Conservation (phyloP, 2,797 vertebrate genomes). For the Notolabrus celidotus region DNA sequence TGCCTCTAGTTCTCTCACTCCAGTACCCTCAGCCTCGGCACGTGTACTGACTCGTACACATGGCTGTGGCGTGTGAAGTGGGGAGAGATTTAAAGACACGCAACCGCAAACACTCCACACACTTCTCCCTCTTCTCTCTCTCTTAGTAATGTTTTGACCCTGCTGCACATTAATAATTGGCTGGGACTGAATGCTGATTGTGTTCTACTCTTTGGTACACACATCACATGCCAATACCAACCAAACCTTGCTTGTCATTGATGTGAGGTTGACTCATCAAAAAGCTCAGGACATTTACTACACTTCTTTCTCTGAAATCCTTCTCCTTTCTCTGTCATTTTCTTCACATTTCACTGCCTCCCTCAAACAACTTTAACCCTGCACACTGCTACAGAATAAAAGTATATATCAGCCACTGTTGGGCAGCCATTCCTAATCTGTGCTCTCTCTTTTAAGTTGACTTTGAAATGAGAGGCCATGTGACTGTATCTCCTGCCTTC, state of each 20-base stretch:
- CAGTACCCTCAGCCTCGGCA: constrained; percentile 81
- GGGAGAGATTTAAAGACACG: constrained; percentile 88
- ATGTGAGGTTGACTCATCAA: constrained; percentile 64
- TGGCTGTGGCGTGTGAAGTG: constrained; percentile 86
- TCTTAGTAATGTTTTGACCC: constrained; percentile 68
- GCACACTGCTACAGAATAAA: background rate
- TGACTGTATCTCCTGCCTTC: constrained; percentile 53
- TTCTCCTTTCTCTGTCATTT: background rate
- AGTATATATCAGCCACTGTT: background rate
- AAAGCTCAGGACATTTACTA: constrained; percentile 35
- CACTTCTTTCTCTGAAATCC: constrained; percentile 20
- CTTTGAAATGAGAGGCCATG: constrained; percentile 47
- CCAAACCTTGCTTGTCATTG: constrained; percentile 49
- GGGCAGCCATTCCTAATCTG: constrained; percentile 23
- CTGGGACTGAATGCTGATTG: constrained; percentile 64
- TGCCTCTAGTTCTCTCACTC: constrained; percentile 81
- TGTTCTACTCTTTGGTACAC: constrained; percentile 51
- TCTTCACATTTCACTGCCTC: constrained; percentile 8
- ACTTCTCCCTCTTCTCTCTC: constrained; percentile 51
- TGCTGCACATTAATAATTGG: constrained; percentile 70
- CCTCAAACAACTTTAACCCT: constrained; percentile 22
- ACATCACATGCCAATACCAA: constrained; percentile 65
- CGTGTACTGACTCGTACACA: constrained; percentile 86
- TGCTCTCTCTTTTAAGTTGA: constrained; percentile 43
- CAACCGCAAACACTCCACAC: constrained; percentile 76